Evolutionary conservation across 2,888 invertebrate genomes (phyloP).

Genomic region (Kryphioiulus occultus): DNA sequence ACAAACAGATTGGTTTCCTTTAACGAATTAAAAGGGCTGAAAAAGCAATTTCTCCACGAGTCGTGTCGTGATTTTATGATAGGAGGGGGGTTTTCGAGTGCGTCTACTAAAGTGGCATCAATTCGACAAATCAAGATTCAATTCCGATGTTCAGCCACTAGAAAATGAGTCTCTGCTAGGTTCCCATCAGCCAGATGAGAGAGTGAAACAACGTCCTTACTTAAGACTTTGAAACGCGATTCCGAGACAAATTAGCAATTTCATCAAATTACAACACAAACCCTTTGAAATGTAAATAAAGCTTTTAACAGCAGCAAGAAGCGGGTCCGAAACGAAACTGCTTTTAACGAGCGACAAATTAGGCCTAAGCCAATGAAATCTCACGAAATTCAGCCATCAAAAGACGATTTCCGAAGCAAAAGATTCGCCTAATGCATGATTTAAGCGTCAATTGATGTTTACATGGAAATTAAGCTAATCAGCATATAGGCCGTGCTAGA

Average conservation of each 20-base stretch:
- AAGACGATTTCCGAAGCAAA: not conserved
- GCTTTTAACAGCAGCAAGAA: not conserved
- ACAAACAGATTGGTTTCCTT: constrained; percentile 5
- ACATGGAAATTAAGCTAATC: not conserved
- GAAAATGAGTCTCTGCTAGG: not conserved
- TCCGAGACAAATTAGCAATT: not conserved
- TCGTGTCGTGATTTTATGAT: constrained; percentile 5
- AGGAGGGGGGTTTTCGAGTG: not conserved
- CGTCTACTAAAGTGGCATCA: constrained; percentile 5
- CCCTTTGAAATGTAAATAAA: constrained; percentile 5
- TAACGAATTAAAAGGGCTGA: constrained; percentile 5
- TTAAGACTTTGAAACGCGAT: not conserved
- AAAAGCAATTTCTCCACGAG: not conserved
- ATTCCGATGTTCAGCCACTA: not conserved
- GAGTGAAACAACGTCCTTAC: constrained; percentile 5
- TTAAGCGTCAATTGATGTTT: not conserved
- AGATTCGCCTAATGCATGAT: not conserved
- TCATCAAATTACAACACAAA: not conserved
- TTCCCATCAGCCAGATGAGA: not conserved
- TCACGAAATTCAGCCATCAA: not conserved
- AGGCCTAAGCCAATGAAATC: not conserved
- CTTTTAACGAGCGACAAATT: constrained; percentile 5
- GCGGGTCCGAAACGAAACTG: not conserved
- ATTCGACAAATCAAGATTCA: constrained; percentile 5
- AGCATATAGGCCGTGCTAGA: not conserved